Percentiles rank a stretch among this genome's conserved stretches.
Evolutionary conservation across 2,113 vertebrate species (phyloP).

Genomic region (Carettochelys insculpta): DNA sequence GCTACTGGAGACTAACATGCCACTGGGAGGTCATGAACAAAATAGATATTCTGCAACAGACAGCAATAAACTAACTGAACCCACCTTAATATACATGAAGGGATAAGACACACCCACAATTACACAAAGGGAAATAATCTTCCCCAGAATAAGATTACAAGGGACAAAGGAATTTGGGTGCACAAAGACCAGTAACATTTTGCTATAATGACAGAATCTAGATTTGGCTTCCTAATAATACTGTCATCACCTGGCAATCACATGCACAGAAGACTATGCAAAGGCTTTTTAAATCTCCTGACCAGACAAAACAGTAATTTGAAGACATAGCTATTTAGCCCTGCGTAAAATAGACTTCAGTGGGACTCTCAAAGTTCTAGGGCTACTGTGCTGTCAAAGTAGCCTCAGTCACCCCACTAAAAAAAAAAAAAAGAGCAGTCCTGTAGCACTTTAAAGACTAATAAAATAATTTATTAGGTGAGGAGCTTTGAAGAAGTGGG

Average conservation of each 20-base stretch:
- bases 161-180: background rate
- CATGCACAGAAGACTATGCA: fast-evolving
- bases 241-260: background rate
- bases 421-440: no score
- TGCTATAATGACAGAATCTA: background rate
- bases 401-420: constrained; percentile 59
- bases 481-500: no score
- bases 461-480: no score
- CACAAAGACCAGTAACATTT: background rate
- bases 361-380: background rate
- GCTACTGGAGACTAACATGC: background rate
- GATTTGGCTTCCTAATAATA: background rate
- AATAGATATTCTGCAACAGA: background rate
- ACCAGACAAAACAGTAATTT: fast-evolving
- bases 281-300: background rate
- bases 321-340: constrained; percentile 39
- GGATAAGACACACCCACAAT: background rate
- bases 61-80: fast-evolving
- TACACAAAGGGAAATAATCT: background rate
- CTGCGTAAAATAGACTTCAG: background rate
- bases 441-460: no score
- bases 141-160: background rate
- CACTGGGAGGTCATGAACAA: fast-evolving
- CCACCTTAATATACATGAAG: fast-evolving
- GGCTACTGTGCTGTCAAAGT: background rate